phyloP scores from a whole-genome alignment of 2,797 vertebrate genomes.

The Melopsittacus undulatus region DNA sequence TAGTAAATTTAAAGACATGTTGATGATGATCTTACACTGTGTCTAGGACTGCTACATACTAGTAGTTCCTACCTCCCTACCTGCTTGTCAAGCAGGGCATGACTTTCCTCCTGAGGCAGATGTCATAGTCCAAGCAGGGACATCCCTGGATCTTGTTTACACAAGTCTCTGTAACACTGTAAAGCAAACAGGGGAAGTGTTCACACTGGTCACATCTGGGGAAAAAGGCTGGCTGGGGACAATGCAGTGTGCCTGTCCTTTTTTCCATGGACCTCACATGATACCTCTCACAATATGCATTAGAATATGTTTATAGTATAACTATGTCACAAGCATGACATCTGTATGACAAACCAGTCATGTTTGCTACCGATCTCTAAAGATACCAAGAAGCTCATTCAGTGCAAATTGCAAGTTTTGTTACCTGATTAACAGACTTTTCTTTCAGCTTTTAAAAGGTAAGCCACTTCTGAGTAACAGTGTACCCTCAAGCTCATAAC shows the following conservation, averaged over 20 bases:
- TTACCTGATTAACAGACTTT: not conserved
- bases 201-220: not conserved
- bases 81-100: not conserved
- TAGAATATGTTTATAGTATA: accelerated
- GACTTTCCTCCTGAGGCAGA: not conserved
- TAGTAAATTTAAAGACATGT: not conserved
- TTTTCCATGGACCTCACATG: accelerated
- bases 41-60: not conserved
- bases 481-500: not conserved
- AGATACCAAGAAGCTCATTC: not conserved
- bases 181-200: accelerated
- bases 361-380: not conserved
- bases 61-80: not conserved
- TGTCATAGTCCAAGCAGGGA: not conserved
- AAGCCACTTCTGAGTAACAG: not conserved
- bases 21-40: not conserved
- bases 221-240: not conserved
- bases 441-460: not conserved
- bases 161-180: not conserved
- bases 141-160: not conserved
- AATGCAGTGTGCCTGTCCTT: too few species aligned
- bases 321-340: not conserved
- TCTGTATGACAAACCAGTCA: not conserved
- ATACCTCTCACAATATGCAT: not conserved
- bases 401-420: not conserved